These are phyloP conservation scores for Chrysocyon brachyurus DNA, from an alignment of 2,797 vertebrate species.

Conservation along the genomic window DNA sequence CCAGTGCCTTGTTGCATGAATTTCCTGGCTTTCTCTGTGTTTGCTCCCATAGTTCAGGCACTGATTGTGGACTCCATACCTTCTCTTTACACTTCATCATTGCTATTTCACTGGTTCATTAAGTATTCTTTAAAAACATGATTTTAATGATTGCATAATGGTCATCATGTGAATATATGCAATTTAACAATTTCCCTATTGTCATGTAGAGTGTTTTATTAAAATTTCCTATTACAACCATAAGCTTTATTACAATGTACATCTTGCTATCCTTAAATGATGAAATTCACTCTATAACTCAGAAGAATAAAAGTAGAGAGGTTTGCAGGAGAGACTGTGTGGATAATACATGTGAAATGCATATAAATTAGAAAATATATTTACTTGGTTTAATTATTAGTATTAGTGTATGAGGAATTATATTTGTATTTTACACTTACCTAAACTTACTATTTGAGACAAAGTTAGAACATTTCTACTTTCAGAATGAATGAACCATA, in stretches of 20 bases:
- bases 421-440: slow-evolving; percentile 22
- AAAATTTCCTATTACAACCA: not conserved
- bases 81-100: not conserved
- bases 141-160: slow-evolving; percentile 20
- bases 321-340: not conserved
- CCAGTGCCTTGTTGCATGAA: not conserved
- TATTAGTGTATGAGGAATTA: not conserved
- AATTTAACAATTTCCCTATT: slow-evolving; percentile 7
- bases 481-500: not conserved
- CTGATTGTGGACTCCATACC: not conserved
- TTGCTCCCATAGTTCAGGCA: too few species aligned
- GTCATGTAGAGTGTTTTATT: not conserved
- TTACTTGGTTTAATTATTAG: not conserved
- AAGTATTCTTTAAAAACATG: not conserved
- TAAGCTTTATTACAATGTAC: not conserved
- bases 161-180: not conserved
- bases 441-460: not conserved
- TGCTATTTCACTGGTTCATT: not conserved
- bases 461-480: not conserved
- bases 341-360: not conserved
- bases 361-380: not conserved
- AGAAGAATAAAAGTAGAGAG: slow-evolving; percentile 34
- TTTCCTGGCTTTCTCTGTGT: not conserved
- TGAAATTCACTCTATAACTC: not conserved
- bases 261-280: not conserved